Conservation (phyloP, 2,113 vertebrate genomes). For the Sclerurus mexicanus region DNA sequence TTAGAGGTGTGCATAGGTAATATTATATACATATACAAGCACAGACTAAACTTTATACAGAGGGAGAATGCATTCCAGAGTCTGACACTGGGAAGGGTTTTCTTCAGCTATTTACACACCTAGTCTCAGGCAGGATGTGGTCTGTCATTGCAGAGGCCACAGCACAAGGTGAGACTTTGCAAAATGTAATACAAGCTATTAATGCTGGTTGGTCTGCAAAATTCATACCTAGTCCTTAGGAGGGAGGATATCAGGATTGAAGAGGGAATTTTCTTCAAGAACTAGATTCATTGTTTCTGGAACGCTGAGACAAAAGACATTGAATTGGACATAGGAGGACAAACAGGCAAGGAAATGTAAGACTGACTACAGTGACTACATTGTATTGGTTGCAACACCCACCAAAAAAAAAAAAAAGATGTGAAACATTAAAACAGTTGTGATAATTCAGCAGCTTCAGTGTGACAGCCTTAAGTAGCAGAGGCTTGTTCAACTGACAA, state of each 20-base stretch:
- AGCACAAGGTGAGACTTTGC: constrained; percentile 64
- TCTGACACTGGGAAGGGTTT: constrained; percentile 52
- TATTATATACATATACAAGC: neutral
- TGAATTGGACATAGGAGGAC: neutral
- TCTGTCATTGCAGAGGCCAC: constrained; percentile 68
- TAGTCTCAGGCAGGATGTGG: constrained; percentile 61
- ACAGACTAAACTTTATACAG: constrained; percentile 50
- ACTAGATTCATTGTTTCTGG: neutral
- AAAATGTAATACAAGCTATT: constrained; percentile 64
- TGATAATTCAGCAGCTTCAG: neutral
- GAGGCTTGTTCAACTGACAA: neutral
- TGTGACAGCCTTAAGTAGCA: neutral
- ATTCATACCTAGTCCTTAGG: constrained; percentile 5
- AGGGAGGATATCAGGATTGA: constrained; percentile 1
- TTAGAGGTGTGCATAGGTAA: neutral
- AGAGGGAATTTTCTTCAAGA: constrained; percentile 40
- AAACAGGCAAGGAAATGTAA: neutral
- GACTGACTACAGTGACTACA: neutral
- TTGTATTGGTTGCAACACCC: neutral
- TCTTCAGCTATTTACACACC: constrained; percentile 58
- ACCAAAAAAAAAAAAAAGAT: neutral
- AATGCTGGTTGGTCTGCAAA: constrained; percentile 49
- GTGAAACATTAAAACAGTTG: neutral
- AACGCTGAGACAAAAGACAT: neutral
- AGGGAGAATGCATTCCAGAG: constrained; percentile 31